Evolutionary conservation across 2,888 invertebrate species (phyloP), one percentile per base, ranked within the genome.

Genomic region (Eupsilia transversa): DNA sequence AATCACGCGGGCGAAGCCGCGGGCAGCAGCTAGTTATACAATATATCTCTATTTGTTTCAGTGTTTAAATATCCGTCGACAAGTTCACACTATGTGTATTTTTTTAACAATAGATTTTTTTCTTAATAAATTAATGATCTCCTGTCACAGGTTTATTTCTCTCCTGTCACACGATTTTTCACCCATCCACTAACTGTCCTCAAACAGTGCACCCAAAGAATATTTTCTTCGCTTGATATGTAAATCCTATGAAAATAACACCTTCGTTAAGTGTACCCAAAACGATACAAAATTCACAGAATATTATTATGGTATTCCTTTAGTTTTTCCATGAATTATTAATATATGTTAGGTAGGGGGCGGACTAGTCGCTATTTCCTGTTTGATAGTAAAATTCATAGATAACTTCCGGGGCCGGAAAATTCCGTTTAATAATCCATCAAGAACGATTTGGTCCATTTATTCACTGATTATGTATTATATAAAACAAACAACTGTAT

Each of bases 291-390:
- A 23, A 33, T 20, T 56, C 9, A 56, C 9, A 30, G 30, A 12
- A 33, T 30, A 52, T n/a, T 52, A 7, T 20, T 46, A 46, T 49
- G 9, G n/a, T n/a, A 49, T 23, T 23, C n/a, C 14, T n/a, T 59
- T 33, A 7, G 6, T 68, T 68, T 57, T 9, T 23, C 33, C 20
- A 33, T 41, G 59, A 57, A 43, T 68, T 43, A 60, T 46, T 69
- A 59, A 27, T 33, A 12, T 46, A 5, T 27, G 20, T 30, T 68
- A 12, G 41, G 23, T 43, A 10, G 6, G n/a, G 56, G 35, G 20
- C n/a, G 33, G 60, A n/a, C 17, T 20, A 33, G 0, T 46, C 6
- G 43, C 43, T 59, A 59, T 35, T 68, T 57, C 20, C 43, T 43
- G 43, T 46, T 46, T 57, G 33, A n/a, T n/a, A 43, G 33, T 57